A percentile compares a stretch with the other conserved stretches of the same genome.
Evolutionary conservation across 2,113 vertebrate species (phyloP).

Genomic region (Rynchops niger): DNA sequence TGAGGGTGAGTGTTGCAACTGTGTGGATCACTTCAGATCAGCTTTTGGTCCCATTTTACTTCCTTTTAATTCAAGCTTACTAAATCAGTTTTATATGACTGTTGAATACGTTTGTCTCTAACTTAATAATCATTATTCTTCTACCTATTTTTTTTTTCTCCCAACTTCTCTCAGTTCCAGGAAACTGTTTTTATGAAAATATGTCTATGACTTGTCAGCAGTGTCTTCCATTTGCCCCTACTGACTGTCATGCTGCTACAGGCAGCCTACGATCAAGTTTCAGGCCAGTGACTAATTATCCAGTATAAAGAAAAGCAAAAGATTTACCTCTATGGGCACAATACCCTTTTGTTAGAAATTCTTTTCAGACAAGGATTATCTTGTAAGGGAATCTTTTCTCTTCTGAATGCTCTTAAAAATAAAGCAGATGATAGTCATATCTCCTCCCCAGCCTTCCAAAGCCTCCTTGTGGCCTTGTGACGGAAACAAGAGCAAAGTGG

Average conservation of each 20-base stretch:
- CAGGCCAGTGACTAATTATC: neutral
- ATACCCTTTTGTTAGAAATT: neutral
- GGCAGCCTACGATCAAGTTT: neutral
- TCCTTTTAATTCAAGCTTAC: neutral
- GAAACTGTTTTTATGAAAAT: neutral
- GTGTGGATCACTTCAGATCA: neutral
- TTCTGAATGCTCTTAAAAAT: neutral
- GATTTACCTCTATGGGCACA: neutral
- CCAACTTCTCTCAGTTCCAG: neutral
- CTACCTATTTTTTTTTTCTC: neutral
- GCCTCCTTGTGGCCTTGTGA: neutral
- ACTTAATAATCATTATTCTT: neutral
- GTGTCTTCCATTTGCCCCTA: neutral
- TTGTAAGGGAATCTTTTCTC: neutral
- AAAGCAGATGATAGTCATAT: neutral
- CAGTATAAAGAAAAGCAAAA: neutral
- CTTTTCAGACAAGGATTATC: constrained; percentile 2
- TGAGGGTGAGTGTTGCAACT: neutral
- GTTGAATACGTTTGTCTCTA: neutral
- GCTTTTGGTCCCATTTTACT: neutral
- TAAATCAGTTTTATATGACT: neutral
- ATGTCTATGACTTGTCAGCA: neutral
- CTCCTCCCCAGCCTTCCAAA: neutral
- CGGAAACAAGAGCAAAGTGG: neutral
- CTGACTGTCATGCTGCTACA: neutral